Base-by-base conservation (phyloP, 2,888 invertebrate genomes). In the Epiperipatus broadwayi region DNA sequence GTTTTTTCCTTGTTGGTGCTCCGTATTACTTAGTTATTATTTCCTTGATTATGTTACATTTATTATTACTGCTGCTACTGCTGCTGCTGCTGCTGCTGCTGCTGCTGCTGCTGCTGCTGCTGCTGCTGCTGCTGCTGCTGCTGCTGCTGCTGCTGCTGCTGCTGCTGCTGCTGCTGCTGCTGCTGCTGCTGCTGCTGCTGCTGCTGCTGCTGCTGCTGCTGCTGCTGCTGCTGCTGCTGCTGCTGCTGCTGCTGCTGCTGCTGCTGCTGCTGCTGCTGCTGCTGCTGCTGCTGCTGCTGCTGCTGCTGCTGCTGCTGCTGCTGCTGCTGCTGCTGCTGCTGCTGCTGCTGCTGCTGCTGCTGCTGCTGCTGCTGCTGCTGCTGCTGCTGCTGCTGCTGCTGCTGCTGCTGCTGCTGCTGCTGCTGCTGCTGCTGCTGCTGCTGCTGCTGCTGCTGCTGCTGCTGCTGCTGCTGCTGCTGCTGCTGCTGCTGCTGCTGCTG, bases 11-110 rank as follows among this genome's bases (percentile, higher is more conserved):
- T n/a, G n/a, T n/a, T n/a, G n/a, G n/a, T n/a, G n/a, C n/a, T n/a
- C n/a, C n/a, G n/a, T n/a, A n/a, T n/a, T n/a, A n/a, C n/a, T n/a
- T n/a, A n/a, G n/a, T n/a, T n/a, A n/a, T n/a, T n/a, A n/a, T n/a
- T n/a, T n/a, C n/a, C n/a, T n/a, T n/a, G n/a, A n/a, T n/a, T n/a
- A n/a, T n/a, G n/a, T n/a, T n/a, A n/a, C n/a, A n/a, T n/a, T n/a
- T 25, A 25, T n/a, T 25, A 25, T n/a, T 25, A 25, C 25, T 25
- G n/a, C 25, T 25, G n/a, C 25, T 25, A 25, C 25, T 25, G n/a
- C 25, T 25, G n/a, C 25, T 25, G n/a, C 25, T 25, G n/a, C 25
- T 25, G n/a, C 25, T 25, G n/a, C 25, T 25, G n/a, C 25, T 25
- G n/a, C 25, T 25, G n/a, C 25, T 25, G n/a, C 25, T 25, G n/a